Conservation (phyloP, 2,113 vertebrate genomes). For the Heteronetta atricapilla region DNA sequence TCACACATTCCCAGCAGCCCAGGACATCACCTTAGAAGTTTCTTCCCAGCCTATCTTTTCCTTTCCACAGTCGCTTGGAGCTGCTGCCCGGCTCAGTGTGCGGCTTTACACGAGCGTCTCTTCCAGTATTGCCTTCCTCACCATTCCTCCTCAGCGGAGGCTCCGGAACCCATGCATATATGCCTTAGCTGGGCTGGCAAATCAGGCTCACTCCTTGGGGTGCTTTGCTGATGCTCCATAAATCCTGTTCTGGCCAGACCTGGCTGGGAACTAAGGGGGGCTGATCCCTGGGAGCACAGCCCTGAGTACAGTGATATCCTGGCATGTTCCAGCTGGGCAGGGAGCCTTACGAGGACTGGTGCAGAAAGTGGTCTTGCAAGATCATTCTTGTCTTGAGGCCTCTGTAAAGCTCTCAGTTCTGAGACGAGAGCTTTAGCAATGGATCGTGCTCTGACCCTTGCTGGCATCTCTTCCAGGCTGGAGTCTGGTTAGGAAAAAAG, state of each 20-base stretch:
- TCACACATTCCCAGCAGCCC: neutral
- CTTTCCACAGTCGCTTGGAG: neutral
- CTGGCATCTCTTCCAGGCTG: neutral
- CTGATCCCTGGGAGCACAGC: neutral
- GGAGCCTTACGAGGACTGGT: neutral
- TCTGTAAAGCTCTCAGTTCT: neutral
- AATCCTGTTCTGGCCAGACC: neutral
- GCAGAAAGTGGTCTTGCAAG: neutral
- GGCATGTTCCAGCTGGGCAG: neutral
- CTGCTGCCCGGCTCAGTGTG: neutral
- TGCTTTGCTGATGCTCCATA: neutral
- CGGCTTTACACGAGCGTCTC: neutral
- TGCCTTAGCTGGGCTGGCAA: neutral
- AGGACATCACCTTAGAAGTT: neutral
- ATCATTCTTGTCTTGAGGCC: neutral
- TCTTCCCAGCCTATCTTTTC: neutral
- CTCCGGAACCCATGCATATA: neutral
- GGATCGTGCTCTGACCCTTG: neutral
- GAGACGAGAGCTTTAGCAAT: neutral
- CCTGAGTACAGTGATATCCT: fast-evolving
- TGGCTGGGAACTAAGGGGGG: neutral
- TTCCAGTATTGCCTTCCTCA: neutral
- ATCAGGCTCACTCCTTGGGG: neutral
- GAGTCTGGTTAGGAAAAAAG: neutral
- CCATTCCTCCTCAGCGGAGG: neutral